phyloP scores from a whole-genome alignment of 2,888 invertebrate genomes.

The Pterostichus niger region DNA sequence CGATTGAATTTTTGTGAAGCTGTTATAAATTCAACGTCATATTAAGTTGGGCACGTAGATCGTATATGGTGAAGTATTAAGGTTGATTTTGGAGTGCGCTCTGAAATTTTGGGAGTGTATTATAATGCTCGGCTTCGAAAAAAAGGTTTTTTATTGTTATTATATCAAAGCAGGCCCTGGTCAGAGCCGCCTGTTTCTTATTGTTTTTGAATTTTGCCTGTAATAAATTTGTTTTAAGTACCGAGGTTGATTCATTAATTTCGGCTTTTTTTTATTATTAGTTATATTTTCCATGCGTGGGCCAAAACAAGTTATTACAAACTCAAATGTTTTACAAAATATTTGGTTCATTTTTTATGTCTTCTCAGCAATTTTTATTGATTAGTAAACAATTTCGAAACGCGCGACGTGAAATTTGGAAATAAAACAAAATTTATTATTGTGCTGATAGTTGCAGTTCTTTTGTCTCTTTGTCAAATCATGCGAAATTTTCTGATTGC shows the following conservation, averaged over 20 bases:
- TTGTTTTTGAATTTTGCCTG: conserved; percentile 66
- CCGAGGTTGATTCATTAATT: conserved; percentile 63
- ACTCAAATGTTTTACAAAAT: conserved; percentile 11
- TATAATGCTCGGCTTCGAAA: conserved; percentile 54
- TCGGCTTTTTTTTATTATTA: conserved; percentile 43
- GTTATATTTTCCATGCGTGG: conserved; percentile 50
- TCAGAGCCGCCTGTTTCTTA: conserved; percentile 63
- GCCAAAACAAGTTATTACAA: conserved; percentile 49
- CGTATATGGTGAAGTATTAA: conserved; percentile 13
- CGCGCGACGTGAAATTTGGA: background rate
- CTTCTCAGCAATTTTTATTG: conserved; percentile 12
- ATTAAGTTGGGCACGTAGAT: background rate
- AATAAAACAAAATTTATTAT: background rate
- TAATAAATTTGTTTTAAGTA: conserved; percentile 66
- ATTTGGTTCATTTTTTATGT: conserved; percentile 47
- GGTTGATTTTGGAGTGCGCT: conserved; percentile 12
- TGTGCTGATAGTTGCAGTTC: background rate
- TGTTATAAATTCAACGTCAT: conserved; percentile 57
- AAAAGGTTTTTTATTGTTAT: conserved; percentile 66
- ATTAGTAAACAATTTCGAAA: conserved; percentile 27
- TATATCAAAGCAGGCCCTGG: conserved; percentile 60
- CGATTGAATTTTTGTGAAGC: conserved; percentile 64
- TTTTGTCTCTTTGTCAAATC: background rate
- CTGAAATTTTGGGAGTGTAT: conserved; percentile 62
- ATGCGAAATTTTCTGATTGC: too few species aligned